Percentiles rank a stretch among this genome's conserved stretches.
phyloP scores from a whole-genome alignment of 2,113 vertebrate genomes.

The Amazona guildingii region DNA sequence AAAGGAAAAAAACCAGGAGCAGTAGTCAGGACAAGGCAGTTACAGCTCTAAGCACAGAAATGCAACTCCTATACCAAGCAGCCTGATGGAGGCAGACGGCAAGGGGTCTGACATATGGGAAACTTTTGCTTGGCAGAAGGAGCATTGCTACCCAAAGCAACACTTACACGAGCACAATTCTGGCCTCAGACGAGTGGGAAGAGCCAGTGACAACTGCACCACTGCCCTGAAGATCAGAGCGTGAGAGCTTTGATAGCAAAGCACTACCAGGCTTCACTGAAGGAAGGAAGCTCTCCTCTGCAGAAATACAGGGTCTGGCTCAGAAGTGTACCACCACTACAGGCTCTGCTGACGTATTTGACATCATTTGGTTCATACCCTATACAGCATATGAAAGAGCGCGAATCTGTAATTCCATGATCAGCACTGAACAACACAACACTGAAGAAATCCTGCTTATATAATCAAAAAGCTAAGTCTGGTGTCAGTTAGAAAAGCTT shows the following conservation, averaged over 20 bases:
- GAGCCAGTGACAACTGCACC: neutral
- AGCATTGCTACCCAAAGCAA: neutral
- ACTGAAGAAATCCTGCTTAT: conserved; percentile 53
- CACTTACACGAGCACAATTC: neutral
- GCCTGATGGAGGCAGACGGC: rapidly evolving
- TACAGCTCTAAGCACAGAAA: neutral
- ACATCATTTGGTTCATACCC: neutral
- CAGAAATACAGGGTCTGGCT: neutral
- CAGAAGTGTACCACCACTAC: neutral
- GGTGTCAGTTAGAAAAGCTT: conserved; percentile 4
- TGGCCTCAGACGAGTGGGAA: neutral
- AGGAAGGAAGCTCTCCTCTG: neutral
- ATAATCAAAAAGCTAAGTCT: conserved; percentile 55
- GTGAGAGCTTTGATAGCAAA: neutral
- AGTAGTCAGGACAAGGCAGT: neutral
- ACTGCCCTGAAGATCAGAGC: neutral
- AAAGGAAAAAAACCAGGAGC: neutral
- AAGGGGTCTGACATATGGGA: neutral
- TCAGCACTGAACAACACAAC: conserved; percentile 33
- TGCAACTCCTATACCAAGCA: neutral
- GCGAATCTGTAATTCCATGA: conserved; percentile 41
- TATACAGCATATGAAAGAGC: neutral
- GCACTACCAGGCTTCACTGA: neutral
- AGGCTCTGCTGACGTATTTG: neutral
- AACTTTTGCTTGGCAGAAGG: neutral